These are phyloP conservation scores for Pogonomyrmex californicus DNA, from an alignment of 1,140 invertebrate species.

Conservation along the genomic window DNA sequence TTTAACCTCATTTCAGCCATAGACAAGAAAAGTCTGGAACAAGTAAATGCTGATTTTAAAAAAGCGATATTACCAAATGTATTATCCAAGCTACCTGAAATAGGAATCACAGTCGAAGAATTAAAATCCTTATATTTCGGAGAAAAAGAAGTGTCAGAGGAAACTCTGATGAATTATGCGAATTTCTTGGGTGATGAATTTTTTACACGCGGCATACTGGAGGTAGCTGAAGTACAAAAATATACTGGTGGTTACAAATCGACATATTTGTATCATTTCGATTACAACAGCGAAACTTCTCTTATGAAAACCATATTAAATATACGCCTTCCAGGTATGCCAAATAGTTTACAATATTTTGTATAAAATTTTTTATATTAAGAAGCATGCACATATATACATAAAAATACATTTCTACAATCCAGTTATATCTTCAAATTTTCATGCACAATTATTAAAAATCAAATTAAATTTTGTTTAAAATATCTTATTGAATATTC, in stretches of 20 bases:
- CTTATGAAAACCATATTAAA: conserved; percentile 32
- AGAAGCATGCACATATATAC: background rate
- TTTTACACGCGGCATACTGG: conserved; percentile 83
- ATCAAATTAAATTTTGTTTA: background rate
- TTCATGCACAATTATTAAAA: background rate
- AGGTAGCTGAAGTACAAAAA: conserved; percentile 82
- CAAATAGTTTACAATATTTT: background rate
- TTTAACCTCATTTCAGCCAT: conserved; percentile 6
- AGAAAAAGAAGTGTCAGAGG: conserved; percentile 75
- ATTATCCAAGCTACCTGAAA: conserved; percentile 10
- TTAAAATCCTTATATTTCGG: conserved; percentile 80
- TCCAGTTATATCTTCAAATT: background rate
- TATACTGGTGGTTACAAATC: conserved; percentile 70
- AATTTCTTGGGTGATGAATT: conserved; percentile 84
- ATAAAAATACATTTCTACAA: background rate
- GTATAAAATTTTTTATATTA: background rate
- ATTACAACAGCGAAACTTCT: conserved; percentile 72
- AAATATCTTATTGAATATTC: background rate
- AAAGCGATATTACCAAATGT: conserved; percentile 28
- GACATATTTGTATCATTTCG: conserved; percentile 87
- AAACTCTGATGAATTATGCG: conserved; percentile 79
- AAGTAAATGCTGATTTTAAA: conserved; percentile 54
- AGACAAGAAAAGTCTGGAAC: background rate
- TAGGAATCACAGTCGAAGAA: conserved; percentile 59
- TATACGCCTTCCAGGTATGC: conserved; percentile 52